Percentiles rank a stretch among this genome's conserved stretches.
Evolutionary conservation across 2,888 invertebrate genomes (phyloP).

Genomic region (Helicoverpa assulta): DNA sequence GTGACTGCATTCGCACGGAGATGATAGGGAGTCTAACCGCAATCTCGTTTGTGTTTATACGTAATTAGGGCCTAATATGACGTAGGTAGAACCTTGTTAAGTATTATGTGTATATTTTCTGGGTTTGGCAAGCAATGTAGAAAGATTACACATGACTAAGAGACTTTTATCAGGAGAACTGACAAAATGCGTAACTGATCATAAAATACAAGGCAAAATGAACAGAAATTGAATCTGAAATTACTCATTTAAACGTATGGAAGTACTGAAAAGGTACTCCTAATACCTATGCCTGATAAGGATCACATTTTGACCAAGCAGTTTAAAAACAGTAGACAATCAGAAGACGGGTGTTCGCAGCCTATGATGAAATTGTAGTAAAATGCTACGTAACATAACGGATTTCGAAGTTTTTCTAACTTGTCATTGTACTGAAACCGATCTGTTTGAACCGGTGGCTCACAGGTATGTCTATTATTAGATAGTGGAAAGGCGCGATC

Average conservation of each 20-base stretch:
- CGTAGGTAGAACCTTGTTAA: neutral
- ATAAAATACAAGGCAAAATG: no score
- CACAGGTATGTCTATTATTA: conserved; percentile 35
- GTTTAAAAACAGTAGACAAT: neutral
- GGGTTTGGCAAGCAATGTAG: neutral
- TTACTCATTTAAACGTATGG: no score
- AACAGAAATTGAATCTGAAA: no score
- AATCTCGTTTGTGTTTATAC: neutral
- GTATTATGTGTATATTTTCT: neutral
- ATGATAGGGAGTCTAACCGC: neutral
- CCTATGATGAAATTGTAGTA: conserved; percentile 2
- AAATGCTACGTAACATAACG: conserved; percentile 25
- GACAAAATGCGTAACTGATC: no score
- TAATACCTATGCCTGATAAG: no score
- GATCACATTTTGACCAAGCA: no score
- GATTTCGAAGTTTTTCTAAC: conserved; percentile 19
- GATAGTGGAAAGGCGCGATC: conserved; percentile 22
- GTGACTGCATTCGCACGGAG: neutral
- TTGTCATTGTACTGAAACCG: conserved; percentile 10
- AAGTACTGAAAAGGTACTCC: no score
- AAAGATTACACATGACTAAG: no score
- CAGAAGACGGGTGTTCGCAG: neutral
- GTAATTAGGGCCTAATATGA: neutral
- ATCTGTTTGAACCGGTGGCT: conserved; percentile 26
- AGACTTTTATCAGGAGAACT: no score